Base-by-base conservation (phyloP, 2,888 invertebrate species). In the Tigriopus californicus region DNA sequence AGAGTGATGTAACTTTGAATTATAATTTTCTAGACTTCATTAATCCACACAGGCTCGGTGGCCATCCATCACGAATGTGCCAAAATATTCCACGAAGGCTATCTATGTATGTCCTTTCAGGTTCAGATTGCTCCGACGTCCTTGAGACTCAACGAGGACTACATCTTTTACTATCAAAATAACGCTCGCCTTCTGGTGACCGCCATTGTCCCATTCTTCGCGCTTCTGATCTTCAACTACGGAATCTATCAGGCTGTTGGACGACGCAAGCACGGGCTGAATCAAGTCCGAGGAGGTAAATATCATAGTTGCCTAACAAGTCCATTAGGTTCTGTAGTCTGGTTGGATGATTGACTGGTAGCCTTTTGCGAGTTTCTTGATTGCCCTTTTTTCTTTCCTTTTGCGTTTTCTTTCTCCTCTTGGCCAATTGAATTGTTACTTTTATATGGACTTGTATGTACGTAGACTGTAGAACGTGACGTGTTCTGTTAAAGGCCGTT, bases 81-180 rank as follows among this genome's bases (percentile, higher is more conserved):
- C n/a, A n/a, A n/a, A n/a, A n/a, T n/a, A n/a, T n/a, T n/a, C n/a
- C n/a, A n/a, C n/a, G n/a, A n/a, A n/a, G n/a, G n/a, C n/a, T n/a
- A n/a, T n/a, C n/a, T n/a, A n/a, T n/a, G n/a, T 13, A 41, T 41
- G n/a, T 25, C 10, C 20, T 56, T 56, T n/a, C 22, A 56, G 56
- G 20, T 24, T 8, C 46, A 20, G 13, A 56, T 56, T 24, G 44
- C 15, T 44, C 56, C 56, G 8, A 56, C 56, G 15, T n/a, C 13
- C 1, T 44, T 56, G 12, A 44, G 56, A 13, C 46, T 56, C 18
- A 56, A 42, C 33, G 56, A 56, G n/a, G 24, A 56, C 44, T 56
- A 56, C 46, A 25, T 33, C 13, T 44, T 56, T 13, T 56, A 56
- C 24, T 56, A 56, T 46, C 46, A 56, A 10, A 41, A 56, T 46